Conservation (phyloP, 2,113 vertebrate genomes). For the Nerophis ophidion region DNA sequence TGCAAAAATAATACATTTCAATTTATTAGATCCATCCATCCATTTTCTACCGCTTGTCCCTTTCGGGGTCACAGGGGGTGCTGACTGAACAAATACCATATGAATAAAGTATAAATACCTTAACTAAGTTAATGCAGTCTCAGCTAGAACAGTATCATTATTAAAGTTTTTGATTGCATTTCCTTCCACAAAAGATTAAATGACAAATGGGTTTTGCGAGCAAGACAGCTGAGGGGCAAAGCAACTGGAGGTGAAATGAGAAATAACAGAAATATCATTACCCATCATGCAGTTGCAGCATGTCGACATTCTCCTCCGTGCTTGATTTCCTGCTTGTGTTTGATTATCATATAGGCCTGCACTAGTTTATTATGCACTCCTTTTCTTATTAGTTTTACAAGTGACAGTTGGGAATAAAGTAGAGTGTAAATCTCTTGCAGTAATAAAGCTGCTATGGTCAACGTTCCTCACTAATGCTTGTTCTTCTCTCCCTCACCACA, state of each 20-base stretch:
- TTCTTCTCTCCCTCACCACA: conserved; percentile 57
- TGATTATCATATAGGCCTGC: conserved; percentile 59
- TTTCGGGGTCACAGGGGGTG: too few relatives aligned
- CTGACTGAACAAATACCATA: too few relatives aligned
- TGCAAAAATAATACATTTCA: too few relatives aligned
- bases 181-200: not conserved
- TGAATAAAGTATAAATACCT: too few relatives aligned
- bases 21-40: too few relatives aligned
- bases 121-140: not conserved
- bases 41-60: too few relatives aligned
- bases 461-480: conserved; percentile 62
- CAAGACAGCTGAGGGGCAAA: conserved; percentile 2
- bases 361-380: conserved; percentile 59
- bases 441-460: conserved; percentile 72
- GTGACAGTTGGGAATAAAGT: conserved; percentile 70
- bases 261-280: conserved; percentile 31
- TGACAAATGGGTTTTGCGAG: not conserved
- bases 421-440: conserved; percentile 66
- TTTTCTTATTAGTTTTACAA: conserved; percentile 65
- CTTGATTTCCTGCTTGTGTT: conserved; percentile 70
- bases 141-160: not conserved
- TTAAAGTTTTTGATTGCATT: conserved; percentile 6
- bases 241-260: conserved; percentile 35
- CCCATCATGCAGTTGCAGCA: conserved; percentile 49
- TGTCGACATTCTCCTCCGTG: conserved; percentile 51